Percentiles rank a stretch among this genome's conserved stretches.
These are phyloP conservation scores for Ypsolopha sequella DNA, from an alignment of 2,888 invertebrate species.

Conservation along the genomic window DNA sequence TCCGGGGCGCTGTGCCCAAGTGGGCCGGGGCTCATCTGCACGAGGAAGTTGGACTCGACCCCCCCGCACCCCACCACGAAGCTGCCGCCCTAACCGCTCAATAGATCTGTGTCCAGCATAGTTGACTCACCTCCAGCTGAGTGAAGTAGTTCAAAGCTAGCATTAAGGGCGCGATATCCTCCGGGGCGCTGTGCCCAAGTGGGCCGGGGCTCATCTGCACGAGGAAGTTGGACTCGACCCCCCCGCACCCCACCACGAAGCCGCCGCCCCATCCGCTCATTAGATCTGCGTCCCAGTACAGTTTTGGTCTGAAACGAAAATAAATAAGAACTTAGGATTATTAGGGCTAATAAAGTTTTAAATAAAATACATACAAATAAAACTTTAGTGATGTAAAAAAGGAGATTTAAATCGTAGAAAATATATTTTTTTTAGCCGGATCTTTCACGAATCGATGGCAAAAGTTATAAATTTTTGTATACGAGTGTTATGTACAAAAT, in stretches of 20 bases:
- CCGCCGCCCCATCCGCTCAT: conserved; percentile 54
- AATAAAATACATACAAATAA: too few species aligned
- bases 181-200: conserved; percentile 66
- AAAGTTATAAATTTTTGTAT: too few species aligned
- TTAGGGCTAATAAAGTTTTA: too few species aligned
- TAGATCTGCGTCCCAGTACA: conserved; percentile 46
- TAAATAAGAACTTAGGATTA: neutral
- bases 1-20: conserved; percentile 66
- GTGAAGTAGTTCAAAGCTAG: conserved; percentile 89
- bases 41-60: conserved; percentile 82
- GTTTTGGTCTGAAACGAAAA: conserved; percentile 27
- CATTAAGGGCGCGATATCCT: conserved; percentile 78
- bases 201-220: conserved; percentile 77
- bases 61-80: conserved; percentile 77
- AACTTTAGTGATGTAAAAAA: too few species aligned
- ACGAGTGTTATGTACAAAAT: too few species aligned
- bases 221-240: conserved; percentile 83
- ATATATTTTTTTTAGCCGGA: too few species aligned
- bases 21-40: conserved; percentile 77
- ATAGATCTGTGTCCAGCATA: conserved; percentile 42
- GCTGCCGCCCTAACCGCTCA: conserved; percentile 54
- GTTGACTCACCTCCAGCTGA: conserved; percentile 82
- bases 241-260: conserved; percentile 83
- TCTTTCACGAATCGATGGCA: too few species aligned
- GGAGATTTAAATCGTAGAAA: too few species aligned